These are phyloP conservation scores for Ornithoptera priamus DNA, from an alignment of 2,888 invertebrate genomes.

Conservation along the genomic window DNA sequence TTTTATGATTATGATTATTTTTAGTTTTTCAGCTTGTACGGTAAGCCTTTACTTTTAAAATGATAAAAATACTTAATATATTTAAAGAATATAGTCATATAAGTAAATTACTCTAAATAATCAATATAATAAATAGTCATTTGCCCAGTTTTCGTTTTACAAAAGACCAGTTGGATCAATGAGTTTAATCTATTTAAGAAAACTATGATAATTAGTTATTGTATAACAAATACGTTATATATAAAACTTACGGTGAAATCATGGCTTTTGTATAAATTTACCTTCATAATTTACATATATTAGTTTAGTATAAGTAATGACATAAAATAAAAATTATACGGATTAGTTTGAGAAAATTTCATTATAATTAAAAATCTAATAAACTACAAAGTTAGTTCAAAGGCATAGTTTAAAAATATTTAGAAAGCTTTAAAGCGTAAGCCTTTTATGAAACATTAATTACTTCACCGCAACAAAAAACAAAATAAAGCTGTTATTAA, in stretches of 20 bases:
- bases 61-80: no score
- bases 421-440: not conserved
- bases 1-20: no score
- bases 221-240: not conserved
- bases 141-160: no score
- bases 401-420: not conserved
- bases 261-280: not conserved
- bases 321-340: not conserved
- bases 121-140: no score
- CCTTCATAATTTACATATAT: not conserved
- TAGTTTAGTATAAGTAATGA: not conserved
- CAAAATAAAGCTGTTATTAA: not conserved
- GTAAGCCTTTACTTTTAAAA: no score
- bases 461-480: not conserved
- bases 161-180: no score
- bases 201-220: no score
- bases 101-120: no score
- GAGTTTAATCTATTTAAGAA: no score
- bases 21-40: no score
- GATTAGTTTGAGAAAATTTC: not conserved
- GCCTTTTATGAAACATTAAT: not conserved
- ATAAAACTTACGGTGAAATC: no score
- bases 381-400: not conserved
- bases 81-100: no score
- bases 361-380: not conserved